Percentiles rank a stretch among this genome's conserved stretches.
Evolutionary conservation across 2,797 vertebrate species (phyloP).

Genomic region (Cirrhinus molitorella): DNA sequence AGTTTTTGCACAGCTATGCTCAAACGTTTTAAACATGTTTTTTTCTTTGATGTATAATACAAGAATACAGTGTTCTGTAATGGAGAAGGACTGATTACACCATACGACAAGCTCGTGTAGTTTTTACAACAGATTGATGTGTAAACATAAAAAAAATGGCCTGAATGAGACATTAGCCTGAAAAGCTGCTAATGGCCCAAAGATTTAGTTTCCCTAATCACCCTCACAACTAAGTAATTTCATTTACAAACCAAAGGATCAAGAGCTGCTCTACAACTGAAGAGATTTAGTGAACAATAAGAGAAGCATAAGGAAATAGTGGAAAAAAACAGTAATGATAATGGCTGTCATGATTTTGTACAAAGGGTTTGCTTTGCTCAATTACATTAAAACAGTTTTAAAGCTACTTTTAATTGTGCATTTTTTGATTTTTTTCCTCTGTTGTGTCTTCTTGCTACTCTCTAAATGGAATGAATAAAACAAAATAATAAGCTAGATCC

Average conservation of each 20-base stretch:
- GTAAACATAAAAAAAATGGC: neutral
- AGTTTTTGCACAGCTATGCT: neutral
- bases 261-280: neutral
- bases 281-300: neutral
- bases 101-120: neutral
- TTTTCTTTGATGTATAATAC: neutral
- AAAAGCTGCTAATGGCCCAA: constrained; percentile 4
- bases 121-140: neutral
- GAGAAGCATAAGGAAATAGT: neutral
- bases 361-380: neutral
- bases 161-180: neutral
- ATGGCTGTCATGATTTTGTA: neutral
- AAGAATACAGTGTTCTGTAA: neutral
- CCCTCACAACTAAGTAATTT: neutral
- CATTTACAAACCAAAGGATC: constrained; percentile 21
- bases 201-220: neutral
- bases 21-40: neutral
- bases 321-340: neutral
- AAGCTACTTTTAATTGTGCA: neutral
- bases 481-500: too few species aligned
- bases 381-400: neutral
- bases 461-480: neutral
- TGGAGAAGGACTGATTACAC: neutral
- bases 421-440: neutral
- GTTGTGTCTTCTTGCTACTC: neutral